A percentile compares a stretch with the other conserved stretches of the same genome.
These are phyloP conservation scores for Seriola aureovittata DNA, from an alignment of 2,113 vertebrate genomes.

Conservation along the genomic window DNA sequence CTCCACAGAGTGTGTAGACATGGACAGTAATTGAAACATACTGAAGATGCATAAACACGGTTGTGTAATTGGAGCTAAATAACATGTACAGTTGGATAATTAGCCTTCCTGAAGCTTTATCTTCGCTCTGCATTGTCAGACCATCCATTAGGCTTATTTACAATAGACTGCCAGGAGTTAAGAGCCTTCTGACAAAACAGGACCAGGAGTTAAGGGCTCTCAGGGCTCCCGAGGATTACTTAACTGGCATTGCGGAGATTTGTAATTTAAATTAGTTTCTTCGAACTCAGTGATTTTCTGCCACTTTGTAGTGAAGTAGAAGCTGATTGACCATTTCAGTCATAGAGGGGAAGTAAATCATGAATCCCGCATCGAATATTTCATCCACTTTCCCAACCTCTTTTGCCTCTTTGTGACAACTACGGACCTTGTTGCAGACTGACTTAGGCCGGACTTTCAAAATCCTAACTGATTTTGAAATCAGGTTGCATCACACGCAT, in stretches of 20 bases:
- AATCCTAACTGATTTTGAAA: too few relatives aligned
- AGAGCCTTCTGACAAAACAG: conserved; percentile 16
- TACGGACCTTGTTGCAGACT: too few relatives aligned
- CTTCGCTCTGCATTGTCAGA: conserved; percentile 22
- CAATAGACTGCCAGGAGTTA: conserved; percentile 22
- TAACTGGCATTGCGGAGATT: background rate
- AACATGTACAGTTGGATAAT: conserved; percentile 3
- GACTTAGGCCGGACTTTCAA: too few relatives aligned
- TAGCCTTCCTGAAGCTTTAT: conserved; percentile 40
- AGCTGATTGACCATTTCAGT: background rate
- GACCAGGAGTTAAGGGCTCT: conserved; percentile 43
- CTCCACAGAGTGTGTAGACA: background rate
- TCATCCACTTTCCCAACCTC: background rate
- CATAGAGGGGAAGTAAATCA: background rate
- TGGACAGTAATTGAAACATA: background rate
- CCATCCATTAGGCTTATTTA: conserved; percentile 28
- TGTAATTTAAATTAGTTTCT: conserved; percentile 2
- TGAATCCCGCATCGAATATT: background rate
- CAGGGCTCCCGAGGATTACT: background rate
- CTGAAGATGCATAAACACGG: background rate
- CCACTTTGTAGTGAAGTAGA: conserved; percentile 13
- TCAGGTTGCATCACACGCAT: too few relatives aligned
- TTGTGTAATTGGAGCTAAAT: conserved; percentile 13
- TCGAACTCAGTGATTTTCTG: background rate
- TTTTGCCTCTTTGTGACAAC: background rate